These are phyloP conservation scores for Megathymus violae DNA, from an alignment of 1,140 invertebrate species.

Conservation along the genomic window DNA sequence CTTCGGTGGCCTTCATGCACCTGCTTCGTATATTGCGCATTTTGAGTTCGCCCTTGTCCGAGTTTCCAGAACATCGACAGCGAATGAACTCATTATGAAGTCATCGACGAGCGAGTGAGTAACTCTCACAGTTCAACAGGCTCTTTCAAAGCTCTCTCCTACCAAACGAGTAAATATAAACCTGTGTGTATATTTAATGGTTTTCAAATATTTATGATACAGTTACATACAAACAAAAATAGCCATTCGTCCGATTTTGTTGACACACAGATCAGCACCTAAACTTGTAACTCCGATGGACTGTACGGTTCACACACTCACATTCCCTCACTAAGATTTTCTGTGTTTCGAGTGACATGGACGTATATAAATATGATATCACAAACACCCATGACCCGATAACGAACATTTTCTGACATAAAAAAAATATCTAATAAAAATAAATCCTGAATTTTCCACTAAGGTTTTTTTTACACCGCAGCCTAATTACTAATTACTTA, in stretches of 20 bases:
- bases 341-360: no score
- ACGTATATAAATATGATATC: no score
- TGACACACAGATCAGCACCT: no score
- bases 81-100: constrained; percentile 73
- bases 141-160: constrained; percentile 64
- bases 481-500: no score
- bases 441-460: no score
- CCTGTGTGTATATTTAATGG: background rate
- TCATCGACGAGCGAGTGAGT: constrained; percentile 63
- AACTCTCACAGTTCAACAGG: constrained; percentile 67
- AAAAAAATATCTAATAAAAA: no score
- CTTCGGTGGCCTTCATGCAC: constrained; percentile 1
- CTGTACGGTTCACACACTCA: no score
- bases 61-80: constrained; percentile 73
- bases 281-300: no score
- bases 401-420: no score
- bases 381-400: no score
- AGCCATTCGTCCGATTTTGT: background rate
- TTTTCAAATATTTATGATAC: background rate
- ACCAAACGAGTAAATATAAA: constrained; percentile 22
- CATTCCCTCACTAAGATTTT: no score
- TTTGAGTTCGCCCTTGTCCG: constrained; percentile 66
- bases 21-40: constrained; percentile 26
- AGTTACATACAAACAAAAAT: background rate
- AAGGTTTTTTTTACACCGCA: no score